Evolutionary conservation across 2,113 vertebrate species (phyloP).

Genomic region (Scomber japonicus): DNA sequence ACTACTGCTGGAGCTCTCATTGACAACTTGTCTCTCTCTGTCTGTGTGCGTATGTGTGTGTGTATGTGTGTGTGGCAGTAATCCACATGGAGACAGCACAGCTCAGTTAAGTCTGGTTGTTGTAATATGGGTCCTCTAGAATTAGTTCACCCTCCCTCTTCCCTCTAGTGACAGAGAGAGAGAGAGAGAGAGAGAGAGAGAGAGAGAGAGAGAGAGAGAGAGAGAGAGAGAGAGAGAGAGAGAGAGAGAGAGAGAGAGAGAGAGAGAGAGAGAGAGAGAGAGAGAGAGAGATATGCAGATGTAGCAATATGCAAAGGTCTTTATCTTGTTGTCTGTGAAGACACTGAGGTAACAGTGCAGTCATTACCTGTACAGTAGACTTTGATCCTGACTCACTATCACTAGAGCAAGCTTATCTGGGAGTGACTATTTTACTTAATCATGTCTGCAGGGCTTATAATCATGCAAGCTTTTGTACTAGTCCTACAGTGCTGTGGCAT

Average conservation of each 20-base stretch:
- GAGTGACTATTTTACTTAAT: conserved; percentile 25
- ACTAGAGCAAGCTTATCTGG: conserved; percentile 62
- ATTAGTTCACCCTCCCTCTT: conserved; percentile 44
- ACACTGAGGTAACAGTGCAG: conserved; percentile 27
- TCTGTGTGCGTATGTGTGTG: neutral
- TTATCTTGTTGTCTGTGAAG: conserved; percentile 24
- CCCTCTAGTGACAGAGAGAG: conserved; percentile 27
- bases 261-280: too few species aligned
- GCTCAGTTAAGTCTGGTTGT: conserved; percentile 37
- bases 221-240: too few species aligned
- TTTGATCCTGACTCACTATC: conserved; percentile 70
- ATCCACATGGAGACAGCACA: conserved; percentile 40
- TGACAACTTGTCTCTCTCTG: conserved; percentile 26
- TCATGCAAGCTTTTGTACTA: too few species aligned
- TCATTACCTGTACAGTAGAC: conserved; percentile 57
- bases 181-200: conserved; percentile 21
- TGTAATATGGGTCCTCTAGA: conserved; percentile 37
- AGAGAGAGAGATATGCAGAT: conserved; percentile 54
- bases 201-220: conserved; percentile 33
- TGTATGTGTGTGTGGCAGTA: conserved; percentile 6
- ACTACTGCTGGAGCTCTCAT: conserved; percentile 28
- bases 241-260: conserved; percentile 29
- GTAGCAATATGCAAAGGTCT: conserved; percentile 71
- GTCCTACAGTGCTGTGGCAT: neutral
- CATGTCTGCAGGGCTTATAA: neutral